Conservation (phyloP, 2,797 vertebrate genomes). For the Rousettus madagascariensis region DNA sequence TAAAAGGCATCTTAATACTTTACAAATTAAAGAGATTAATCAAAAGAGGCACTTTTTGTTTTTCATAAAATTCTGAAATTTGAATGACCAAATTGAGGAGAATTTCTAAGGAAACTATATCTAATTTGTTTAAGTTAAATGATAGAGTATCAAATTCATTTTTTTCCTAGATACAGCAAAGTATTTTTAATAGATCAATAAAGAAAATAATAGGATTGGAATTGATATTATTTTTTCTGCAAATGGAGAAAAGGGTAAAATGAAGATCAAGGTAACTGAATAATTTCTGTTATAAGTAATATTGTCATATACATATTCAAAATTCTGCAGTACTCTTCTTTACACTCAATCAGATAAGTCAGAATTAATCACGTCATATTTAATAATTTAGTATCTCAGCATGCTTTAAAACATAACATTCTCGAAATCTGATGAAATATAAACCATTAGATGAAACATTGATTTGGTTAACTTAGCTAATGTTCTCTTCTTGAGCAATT, state of each 20-base stretch:
- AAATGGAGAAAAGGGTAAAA: background rate
- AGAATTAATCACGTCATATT: background rate
- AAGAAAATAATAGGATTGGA: background rate
- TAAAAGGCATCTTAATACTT: background rate
- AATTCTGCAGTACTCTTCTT: background rate
- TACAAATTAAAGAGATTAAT: background rate
- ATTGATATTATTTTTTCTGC: background rate
- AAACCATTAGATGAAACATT: constrained; percentile 16
- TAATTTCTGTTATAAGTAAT: background rate
- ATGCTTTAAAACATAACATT: background rate
- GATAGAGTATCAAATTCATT: background rate
- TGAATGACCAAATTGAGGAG: background rate
- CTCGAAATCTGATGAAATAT: constrained; percentile 42
- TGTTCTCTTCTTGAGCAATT: constrained; percentile 48
- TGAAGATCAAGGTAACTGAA: background rate
- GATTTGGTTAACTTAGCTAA: constrained; percentile 57
- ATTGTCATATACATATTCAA: background rate
- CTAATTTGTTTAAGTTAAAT: background rate
- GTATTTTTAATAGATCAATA: background rate
- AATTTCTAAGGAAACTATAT: background rate
- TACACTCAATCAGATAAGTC: background rate
- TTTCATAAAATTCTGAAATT: background rate
- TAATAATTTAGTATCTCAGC: background rate
- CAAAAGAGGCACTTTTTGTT: background rate
- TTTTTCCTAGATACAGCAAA: background rate